Conservation (phyloP, 2,113 vertebrate genomes). For the Hemiscyllium ocellatum region DNA sequence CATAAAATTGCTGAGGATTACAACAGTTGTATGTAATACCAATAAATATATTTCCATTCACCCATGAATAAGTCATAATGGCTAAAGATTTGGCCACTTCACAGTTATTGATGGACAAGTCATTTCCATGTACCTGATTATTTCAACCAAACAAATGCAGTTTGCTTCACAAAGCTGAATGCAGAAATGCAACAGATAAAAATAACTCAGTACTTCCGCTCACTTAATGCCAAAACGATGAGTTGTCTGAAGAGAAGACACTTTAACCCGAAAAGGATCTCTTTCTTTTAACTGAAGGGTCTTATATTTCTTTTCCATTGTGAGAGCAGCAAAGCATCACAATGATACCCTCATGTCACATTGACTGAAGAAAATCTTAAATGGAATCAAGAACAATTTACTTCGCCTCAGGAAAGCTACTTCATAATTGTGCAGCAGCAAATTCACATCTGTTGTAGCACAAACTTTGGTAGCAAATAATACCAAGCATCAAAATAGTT, state of each 20-base stretch:
- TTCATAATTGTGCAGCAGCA: background rate
- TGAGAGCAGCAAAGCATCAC: background rate
- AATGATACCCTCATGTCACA: background rate
- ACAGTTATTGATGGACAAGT: background rate
- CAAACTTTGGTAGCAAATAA: background rate
- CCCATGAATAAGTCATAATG: background rate
- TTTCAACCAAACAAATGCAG: background rate
- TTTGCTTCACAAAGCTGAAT: background rate
- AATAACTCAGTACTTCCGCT: background rate
- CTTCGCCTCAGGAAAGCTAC: background rate
- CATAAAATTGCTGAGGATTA: background rate
- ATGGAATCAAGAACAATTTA: background rate
- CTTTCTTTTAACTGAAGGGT: background rate
- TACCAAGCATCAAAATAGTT: background rate
- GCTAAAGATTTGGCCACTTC: background rate
- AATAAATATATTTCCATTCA: background rate
- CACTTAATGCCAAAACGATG: background rate
- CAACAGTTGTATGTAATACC: background rate
- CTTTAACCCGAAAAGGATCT: background rate
- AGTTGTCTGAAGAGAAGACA: background rate
- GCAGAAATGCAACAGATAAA: background rate
- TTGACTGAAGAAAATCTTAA: background rate
- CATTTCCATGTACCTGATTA: background rate
- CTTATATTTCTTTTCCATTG: background rate
- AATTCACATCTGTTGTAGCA: background rate